Percentiles rank a stretch among this genome's conserved stretches.
Evolutionary conservation across 1,140 invertebrate genomes (phyloP).

Genomic region (Anthonomus grandis): DNA sequence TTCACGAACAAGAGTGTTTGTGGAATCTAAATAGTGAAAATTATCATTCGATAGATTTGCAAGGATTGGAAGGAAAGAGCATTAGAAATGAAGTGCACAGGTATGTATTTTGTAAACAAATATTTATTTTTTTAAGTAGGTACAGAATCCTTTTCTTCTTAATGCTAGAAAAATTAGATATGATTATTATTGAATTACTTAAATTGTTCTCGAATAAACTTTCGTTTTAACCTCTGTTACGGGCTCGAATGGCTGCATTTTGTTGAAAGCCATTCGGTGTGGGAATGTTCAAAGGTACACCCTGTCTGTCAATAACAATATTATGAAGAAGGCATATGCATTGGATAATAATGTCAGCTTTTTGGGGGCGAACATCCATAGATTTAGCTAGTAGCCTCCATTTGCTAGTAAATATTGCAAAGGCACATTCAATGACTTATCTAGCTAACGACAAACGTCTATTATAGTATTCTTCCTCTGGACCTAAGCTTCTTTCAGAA

Average conservation of each 20-base stretch:
- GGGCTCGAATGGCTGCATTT: not conserved
- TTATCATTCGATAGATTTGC: not conserved
- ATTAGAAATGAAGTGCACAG: not conserved
- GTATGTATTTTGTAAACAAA: not conserved
- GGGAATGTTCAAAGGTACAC: not conserved
- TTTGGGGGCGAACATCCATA: not conserved
- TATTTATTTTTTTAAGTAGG: too few relatives aligned
- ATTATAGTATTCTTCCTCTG: not conserved
- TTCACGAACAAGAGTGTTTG: too few relatives aligned
- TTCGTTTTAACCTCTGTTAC: not conserved
- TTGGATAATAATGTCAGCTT: not conserved
- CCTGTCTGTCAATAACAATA: not conserved
- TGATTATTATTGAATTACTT: not conserved
- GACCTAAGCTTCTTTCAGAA: not conserved
- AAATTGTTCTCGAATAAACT: not conserved
- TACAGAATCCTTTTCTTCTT: not conserved
- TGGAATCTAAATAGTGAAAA: not conserved
- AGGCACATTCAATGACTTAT: not conserved
- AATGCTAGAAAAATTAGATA: not conserved
- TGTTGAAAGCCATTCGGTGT: not conserved
- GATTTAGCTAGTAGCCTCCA: not conserved
- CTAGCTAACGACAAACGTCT: not conserved
- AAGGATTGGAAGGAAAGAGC: not conserved
- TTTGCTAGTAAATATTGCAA: not conserved
- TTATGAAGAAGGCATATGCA: not conserved